Evolutionary conservation across 2,113 vertebrate genomes (phyloP).

Genomic region (Sorex fumeus): DNA sequence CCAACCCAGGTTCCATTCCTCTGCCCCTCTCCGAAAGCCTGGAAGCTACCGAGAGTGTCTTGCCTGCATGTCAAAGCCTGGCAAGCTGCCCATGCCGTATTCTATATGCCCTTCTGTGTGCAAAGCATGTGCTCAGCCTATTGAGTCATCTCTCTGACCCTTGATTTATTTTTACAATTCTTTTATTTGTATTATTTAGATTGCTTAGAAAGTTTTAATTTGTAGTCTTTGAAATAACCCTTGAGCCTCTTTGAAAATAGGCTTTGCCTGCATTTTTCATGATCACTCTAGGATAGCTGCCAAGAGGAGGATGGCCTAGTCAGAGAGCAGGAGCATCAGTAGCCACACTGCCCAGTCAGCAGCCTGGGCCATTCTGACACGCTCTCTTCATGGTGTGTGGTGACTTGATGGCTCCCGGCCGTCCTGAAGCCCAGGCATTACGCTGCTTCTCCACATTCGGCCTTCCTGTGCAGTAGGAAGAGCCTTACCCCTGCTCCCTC

Average conservation of each 20-base stretch:
- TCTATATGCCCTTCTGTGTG: too few species aligned
- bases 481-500: background rate
- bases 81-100: too few species aligned
- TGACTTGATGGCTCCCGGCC: conserved; percentile 10
- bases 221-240: background rate
- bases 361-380: conserved; percentile 10
- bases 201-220: conserved; percentile 30
- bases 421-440: background rate
- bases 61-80: too few species aligned
- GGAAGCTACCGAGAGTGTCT: too few species aligned
- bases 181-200: conserved; percentile 31
- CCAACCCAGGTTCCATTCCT: too few species aligned
- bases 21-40: too few species aligned
- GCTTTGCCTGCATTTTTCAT: conserved; percentile 11
- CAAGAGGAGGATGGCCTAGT: background rate
- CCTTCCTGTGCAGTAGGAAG: background rate
- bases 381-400: conserved; percentile 21
- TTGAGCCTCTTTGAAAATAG: conserved; percentile 1
- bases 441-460: background rate
- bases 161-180: conserved; percentile 26
- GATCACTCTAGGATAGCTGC: conserved; percentile 4
- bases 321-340: background rate
- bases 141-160: too few species aligned
- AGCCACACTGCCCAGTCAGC: background rate
- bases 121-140: too few species aligned